A percentile compares a stretch with the other conserved stretches of the same genome.
phyloP scores from a whole-genome alignment of 2,888 invertebrate genomes.

The Allacma fusca region DNA sequence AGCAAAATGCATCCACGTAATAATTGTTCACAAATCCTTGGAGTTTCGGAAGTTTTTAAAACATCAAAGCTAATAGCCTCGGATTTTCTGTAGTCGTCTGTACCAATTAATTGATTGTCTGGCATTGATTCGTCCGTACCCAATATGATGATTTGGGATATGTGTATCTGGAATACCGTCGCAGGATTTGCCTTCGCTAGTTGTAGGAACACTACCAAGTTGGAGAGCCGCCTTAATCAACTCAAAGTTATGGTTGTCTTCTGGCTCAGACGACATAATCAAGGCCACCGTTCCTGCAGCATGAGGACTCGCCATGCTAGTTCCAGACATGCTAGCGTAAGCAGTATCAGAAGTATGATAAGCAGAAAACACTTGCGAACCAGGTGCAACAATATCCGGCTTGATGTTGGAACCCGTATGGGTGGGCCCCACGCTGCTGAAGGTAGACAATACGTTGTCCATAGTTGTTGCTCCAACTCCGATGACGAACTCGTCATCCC shows the following conservation, averaged over 20 bases:
- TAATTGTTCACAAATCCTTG: too few species aligned
- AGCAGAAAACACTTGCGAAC: conserved; percentile 42
- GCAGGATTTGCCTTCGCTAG: background rate
- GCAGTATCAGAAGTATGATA: conserved; percentile 32
- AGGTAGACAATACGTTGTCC: conserved; percentile 29
- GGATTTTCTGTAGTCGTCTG: too few species aligned
- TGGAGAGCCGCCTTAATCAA: conserved; percentile 20
- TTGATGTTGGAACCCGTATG: conserved; percentile 32
- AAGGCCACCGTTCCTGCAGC: conserved; percentile 42
- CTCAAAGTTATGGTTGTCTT: conserved; percentile 33
- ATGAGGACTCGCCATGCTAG: conserved; percentile 43
- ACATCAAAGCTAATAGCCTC: too few species aligned
- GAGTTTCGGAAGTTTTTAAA: too few species aligned
- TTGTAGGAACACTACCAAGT: background rate
- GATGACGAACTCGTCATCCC: conserved; percentile 31
- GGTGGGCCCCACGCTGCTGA: conserved; percentile 45
- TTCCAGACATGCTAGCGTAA: conserved; percentile 37
- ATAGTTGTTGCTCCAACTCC: conserved; percentile 45
- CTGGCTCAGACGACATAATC: conserved; percentile 28
- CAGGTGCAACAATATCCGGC: conserved; percentile 47
- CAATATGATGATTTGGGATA: background rate
- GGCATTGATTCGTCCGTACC: background rate
- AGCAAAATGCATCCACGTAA: too few species aligned
- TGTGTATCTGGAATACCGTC: background rate
- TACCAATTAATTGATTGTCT: too few species aligned